Base-by-base conservation (phyloP, 2,888 invertebrate species). In the Boloria selene region DNA sequence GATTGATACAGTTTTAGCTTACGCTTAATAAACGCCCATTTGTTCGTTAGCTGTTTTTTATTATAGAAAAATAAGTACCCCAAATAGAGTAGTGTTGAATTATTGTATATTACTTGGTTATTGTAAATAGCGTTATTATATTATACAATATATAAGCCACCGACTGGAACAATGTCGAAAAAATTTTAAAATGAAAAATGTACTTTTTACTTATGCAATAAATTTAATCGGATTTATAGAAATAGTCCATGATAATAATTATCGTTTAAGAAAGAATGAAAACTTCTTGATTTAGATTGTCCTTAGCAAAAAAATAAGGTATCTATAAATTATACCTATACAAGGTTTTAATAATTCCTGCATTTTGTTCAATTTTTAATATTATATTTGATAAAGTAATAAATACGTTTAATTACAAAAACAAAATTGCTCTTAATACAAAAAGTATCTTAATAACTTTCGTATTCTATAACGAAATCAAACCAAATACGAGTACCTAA, bases 41-140 rank as follows among this genome's bases (percentile, higher is more conserved):
- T 59, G 55, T 71, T 72, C 59, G 58, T 71, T 72, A 71, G 67
- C 68, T 64, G 64, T 69, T 73, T 72, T 70, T 70, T 67, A 67
- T 69, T 76, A 77, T 79, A 80, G 75, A 69, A 73, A 71, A 74
- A 75, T 75, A 75, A 73, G 74, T 78, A 76, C 77, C 72, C 74
- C 77, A 74, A 82, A 76, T 80, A 79, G 75, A 72, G 78, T 75
- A 80, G 80, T 79, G 78, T 83, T 84, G 50, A 56, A 55, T 47
- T 42, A 55, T 60, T 65, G 80, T 85, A 83, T 79, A 79, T 78
- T 75, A 78, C 75, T 83, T 84, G 82, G 80, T 85, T 85, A 75
- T 77, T 86, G 85, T 88, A 87, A 79, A 87, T 88, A 88, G 75
- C 79, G 80, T 80, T 80, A 71, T 72, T 67, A 70, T 64, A n/a